Percentiles rank a stretch among this genome's conserved stretches.
Evolutionary conservation across 2,113 vertebrate genomes (phyloP).

Genomic region (Hippocampus guttulatus): DNA sequence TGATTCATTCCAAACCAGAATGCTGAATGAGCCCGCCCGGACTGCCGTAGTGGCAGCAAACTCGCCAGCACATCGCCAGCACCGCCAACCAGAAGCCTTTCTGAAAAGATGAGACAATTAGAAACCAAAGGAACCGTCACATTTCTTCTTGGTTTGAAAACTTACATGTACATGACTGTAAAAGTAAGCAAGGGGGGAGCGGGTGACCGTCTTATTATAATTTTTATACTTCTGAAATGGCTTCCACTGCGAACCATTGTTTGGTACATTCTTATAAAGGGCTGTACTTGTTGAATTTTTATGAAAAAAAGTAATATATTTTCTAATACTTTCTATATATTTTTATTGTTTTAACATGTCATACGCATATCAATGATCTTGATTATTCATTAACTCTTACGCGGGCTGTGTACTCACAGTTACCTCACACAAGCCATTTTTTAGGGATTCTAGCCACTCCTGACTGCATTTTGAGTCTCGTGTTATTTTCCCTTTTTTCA

Average conservation of each 20-base stretch:
- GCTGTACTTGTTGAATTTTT: conserved; percentile 53
- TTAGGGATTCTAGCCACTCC: conserved; percentile 8
- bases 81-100: conserved; percentile 38
- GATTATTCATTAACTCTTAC: conserved; percentile 6
- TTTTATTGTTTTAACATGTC: conserved; percentile 38
- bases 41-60: not conserved
- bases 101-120: conserved; percentile 59
- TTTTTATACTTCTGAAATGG: conserved; percentile 21
- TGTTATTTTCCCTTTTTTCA: not conserved
- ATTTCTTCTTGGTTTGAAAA: conserved; percentile 39
- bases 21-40: fast-evolving
- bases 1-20: conserved; percentile 23
- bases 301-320: conserved; percentile 76
- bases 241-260: conserved; percentile 20
- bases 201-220: conserved; percentile 14
- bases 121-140: conserved; percentile 63
- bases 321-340: conserved; percentile 42
- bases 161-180: conserved; percentile 33
- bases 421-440: not conserved
- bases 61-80: conserved; percentile 33
- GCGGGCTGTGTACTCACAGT: conserved; percentile 14
- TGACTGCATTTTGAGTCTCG: not conserved
- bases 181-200: conserved; percentile 19
- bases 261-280: conserved; percentile 45
- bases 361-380: conserved; percentile 26